Base-by-base conservation (phyloP, 2,797 vertebrate genomes). In the Varecia variegata region DNA sequence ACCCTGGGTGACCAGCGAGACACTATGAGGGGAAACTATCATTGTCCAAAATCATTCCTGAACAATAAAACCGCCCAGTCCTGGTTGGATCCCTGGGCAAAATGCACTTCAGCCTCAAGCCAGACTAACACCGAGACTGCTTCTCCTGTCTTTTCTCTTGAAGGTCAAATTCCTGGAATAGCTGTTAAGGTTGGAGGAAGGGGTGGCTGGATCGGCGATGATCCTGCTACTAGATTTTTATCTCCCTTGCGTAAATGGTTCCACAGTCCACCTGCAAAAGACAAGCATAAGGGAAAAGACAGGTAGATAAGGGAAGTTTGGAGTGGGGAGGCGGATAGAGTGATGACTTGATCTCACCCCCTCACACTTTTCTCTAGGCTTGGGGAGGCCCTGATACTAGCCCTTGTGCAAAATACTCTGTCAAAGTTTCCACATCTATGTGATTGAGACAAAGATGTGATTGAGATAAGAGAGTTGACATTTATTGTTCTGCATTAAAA, bases 401-500 rank as follows among this genome's bases (percentile, higher is more conserved):
- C 20, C 80, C 23, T 84, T 30, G 5, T 12, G 45, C 30, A 70
- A 76, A 88, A 94, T 54, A 70, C 15, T 90, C 79, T 74, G 54
- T 68, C 30, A 56, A 56, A 56, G 23, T 83, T 88, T 80, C 32
- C 54, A 67, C 58, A 50, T 40, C 43, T 86, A 50, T 15, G 35
- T 45, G 45, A 76, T 54, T 54, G 74, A 83, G 18, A 71, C 13
- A 56, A 50, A 77, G 52, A 56, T 18, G 40, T 38, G 45, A 76
- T 54, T 54, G 80, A 84, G 20, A 71, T 11, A 52, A 50, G 73
- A 68, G 32, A 83, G 6, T 9, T 52, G 27, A 7, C 38, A 74
- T 52, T 80, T 74, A 79, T 58, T 80, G 21, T 73, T 88, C n/a
- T 88, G 7, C 52, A n/a, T 80, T 88, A 96, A 94, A 93, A 90